These are phyloP conservation scores for Dolichomitus sp. DNA, from an alignment of 2,888 invertebrate genomes.

Conservation along the genomic window DNA sequence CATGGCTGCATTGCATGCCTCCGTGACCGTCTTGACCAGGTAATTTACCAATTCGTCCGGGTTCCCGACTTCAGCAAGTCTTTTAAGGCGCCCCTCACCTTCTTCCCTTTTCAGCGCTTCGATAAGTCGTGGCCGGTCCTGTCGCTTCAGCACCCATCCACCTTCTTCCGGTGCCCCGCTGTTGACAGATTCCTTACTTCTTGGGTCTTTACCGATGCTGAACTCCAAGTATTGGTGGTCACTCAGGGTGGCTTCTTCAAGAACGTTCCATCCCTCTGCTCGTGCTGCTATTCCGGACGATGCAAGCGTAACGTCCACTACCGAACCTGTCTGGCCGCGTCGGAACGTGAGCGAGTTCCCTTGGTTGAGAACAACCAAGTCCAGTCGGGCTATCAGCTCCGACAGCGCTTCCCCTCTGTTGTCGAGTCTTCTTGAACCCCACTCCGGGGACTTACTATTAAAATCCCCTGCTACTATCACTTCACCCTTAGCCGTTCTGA, in stretches of 20 bases:
- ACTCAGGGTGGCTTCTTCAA: constrained; percentile 49
- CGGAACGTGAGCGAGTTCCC: constrained; percentile 33
- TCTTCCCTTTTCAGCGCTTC: neutral
- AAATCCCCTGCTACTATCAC: constrained; percentile 42
- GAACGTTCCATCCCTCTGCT: too few relatives aligned
- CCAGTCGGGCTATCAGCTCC: constrained; percentile 28
- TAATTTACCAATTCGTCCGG: too few relatives aligned
- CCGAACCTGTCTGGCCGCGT: constrained; percentile 29
- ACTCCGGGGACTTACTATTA: constrained; percentile 49
- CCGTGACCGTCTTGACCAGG: too few relatives aligned
- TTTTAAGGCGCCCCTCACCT: neutral
- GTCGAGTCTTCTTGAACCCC: constrained; percentile 45
- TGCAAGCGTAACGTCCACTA: constrained; percentile 35
- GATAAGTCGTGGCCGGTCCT: neutral
- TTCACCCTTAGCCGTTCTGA: constrained; percentile 6
- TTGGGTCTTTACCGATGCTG: neutral
- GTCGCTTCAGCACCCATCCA: too few relatives aligned
- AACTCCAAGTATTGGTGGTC: constrained; percentile 53
- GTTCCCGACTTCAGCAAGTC: neutral
- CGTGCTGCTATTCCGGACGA: constrained; percentile 2
- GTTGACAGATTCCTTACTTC: neutral
- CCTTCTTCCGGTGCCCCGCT: neutral
- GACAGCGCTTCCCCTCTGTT: constrained; percentile 41
- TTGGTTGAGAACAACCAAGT: constrained; percentile 32
- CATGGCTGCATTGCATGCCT: too few relatives aligned